phyloP scores from a whole-genome alignment of 1,140 invertebrate species.

The Cataglyphis hispanica region DNA sequence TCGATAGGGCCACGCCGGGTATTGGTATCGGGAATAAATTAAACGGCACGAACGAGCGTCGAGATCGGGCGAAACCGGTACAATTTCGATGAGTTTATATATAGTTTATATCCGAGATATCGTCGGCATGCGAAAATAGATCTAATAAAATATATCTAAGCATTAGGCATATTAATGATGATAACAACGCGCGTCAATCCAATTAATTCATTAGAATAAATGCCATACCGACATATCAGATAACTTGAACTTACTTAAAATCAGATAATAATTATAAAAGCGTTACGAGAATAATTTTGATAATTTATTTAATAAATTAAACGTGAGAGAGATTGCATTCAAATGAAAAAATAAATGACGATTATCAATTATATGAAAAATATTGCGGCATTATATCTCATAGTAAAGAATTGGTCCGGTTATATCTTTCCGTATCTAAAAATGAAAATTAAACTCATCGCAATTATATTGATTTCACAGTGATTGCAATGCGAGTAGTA shows the following conservation, averaged over 20 bases:
- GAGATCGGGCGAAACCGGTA: slow-evolving; percentile 44
- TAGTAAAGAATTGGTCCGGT: neutral
- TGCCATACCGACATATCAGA: neutral
- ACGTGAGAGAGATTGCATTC: neutral
- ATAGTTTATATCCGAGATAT: neutral
- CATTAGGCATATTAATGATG: neutral
- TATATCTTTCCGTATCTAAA: neutral
- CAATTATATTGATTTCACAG: slow-evolving; percentile 16
- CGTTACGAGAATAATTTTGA: neutral
- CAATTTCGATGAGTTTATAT: slow-evolving; percentile 37
- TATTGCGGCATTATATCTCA: neutral
- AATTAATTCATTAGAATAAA: slow-evolving; percentile 25
- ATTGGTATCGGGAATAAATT: slow-evolving; percentile 50
- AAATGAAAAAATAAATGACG: neutral
- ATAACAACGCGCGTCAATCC: neutral
- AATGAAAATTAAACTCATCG: neutral
- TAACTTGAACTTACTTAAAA: too few relatives aligned
- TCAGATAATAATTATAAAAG: neutral
- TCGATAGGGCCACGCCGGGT: slow-evolving; percentile 33
- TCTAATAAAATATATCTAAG: neutral
- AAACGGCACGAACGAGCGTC: slow-evolving; percentile 19
- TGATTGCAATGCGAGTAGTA: slow-evolving; percentile 56
- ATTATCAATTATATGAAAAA: neutral
- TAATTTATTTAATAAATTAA: slow-evolving; percentile 21
- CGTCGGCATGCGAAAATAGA: slow-evolving; percentile 12